phyloP scores from a whole-genome alignment of 1,140 invertebrate genomes.

The Mya arenaria region DNA sequence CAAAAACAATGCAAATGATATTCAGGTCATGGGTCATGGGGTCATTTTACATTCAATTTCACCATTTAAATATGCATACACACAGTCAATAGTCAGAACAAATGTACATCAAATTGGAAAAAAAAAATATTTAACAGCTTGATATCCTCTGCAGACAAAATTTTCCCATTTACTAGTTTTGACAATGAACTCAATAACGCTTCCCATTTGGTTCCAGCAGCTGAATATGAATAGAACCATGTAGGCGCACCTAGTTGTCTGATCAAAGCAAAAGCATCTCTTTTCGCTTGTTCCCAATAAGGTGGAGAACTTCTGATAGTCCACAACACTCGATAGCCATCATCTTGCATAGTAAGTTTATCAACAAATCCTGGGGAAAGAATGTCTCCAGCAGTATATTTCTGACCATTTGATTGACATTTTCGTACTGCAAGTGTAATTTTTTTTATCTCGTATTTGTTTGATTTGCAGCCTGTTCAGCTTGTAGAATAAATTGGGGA shows the following conservation, averaged over 20 bases:
- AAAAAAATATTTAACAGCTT: too few species aligned
- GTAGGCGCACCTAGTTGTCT: not conserved
- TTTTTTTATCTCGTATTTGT: not conserved
- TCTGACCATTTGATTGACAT: slow-evolving; percentile 45
- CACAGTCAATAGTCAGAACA: too few species aligned
- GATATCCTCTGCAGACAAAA: too few species aligned
- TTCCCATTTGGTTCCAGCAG: slow-evolving; percentile 4
- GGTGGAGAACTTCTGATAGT: not conserved
- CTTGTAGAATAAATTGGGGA: slow-evolving; percentile 65
- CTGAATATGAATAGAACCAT: too few species aligned
- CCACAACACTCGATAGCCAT: not conserved
- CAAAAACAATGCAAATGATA: too few species aligned
- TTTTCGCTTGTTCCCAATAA: not conserved
- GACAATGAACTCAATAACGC: not conserved
- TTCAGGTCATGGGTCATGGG: too few species aligned
- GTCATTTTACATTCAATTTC: too few species aligned
- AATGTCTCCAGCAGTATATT: slow-evolving; percentile 48
- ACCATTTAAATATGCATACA: too few species aligned
- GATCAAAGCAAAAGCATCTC: not conserved
- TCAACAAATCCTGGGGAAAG: slow-evolving; percentile 3
- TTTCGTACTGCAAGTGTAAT: slow-evolving; percentile 37
- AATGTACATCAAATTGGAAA: too few species aligned
- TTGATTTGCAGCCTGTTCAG: slow-evolving; percentile 52
- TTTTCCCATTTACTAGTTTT: not conserved
- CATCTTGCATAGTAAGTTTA: slow-evolving; percentile 6